Evolutionary conservation across 2,888 invertebrate genomes (phyloP), one percentile per base, ranked within the genome.

Genomic region (Alsophila aescularia): DNA sequence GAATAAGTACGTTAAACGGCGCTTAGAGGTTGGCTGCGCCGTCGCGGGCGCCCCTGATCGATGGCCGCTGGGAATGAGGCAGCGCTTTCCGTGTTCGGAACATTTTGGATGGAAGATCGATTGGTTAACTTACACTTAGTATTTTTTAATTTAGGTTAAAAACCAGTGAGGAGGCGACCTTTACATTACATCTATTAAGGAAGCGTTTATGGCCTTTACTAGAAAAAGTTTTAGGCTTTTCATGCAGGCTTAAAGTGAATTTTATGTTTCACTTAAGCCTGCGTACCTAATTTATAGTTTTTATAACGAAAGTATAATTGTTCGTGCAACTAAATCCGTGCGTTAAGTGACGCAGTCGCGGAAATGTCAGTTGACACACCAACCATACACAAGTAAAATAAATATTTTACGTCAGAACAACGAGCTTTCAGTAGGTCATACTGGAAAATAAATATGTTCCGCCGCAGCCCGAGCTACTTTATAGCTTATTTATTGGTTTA

Each of bases 1-100:
- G 77, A 82, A 78, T 84, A 81, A 85, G 85, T 82, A 87, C 84
- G 85, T 88, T 87, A 85, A 83, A 81, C 76, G 81, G 77, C 77
- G 79, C 82, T 85, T 82, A 79, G 75, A 75, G 66, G 74, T 75
- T 76, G 79, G 74, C 71, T 71, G 65, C 70, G 65, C 70, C 74
- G 68, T 59, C 65, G 72, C 71, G 64, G 13, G 16, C 67, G 44
- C 63, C 58, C 54, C 77, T 86, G 87, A 87, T 87, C 79, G 85
- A 85, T 85, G 77, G 73, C 16, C n/a, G 47, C 29, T 39, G 24
- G 49, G 47, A 44, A 51, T 48, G 48, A 51, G 37, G 45, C 41
- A 49, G 52, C 48, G 43, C 45, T 51, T 54, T 55, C 48, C 51
- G 12, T 53, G 53, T 40, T 39, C 1, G 7, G 27, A 29, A 39